These are phyloP conservation scores for Peromyscus californicus DNA, from an alignment of 2,113 vertebrate species.

Conservation along the genomic window DNA sequence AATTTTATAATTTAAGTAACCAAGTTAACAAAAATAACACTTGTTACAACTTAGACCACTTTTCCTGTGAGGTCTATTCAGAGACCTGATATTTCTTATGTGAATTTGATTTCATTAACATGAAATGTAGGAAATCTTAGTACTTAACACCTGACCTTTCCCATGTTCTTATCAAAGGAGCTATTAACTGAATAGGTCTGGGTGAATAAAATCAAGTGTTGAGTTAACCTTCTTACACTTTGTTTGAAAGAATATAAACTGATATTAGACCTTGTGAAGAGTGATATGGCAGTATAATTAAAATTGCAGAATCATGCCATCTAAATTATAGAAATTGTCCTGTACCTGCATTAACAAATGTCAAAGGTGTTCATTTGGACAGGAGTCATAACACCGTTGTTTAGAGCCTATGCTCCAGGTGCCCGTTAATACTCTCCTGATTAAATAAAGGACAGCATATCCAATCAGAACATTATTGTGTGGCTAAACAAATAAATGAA, in stretches of 20 bases:
- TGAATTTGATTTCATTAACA: conserved; percentile 47
- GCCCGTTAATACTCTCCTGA: background rate
- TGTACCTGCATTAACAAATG: conserved; percentile 24
- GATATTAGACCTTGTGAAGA: background rate
- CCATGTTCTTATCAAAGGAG: conserved; percentile 8
- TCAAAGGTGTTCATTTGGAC: background rate
- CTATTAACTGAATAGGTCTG: conserved; percentile 51
- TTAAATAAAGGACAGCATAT: background rate
- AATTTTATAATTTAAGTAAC: conserved; percentile 20
- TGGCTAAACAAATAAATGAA: background rate
- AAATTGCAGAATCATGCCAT: background rate
- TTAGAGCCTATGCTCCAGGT: background rate
- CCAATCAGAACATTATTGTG: background rate
- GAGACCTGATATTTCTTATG: background rate
- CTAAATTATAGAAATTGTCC: background rate
- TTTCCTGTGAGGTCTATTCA: background rate
- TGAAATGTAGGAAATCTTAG: background rate
- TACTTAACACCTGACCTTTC: background rate
- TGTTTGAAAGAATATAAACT: background rate
- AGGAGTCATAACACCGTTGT: background rate
- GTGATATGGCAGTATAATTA: conserved; percentile 30
- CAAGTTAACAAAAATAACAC: background rate
- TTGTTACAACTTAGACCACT: background rate
- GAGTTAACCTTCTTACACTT: background rate
- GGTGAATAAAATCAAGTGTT: conserved; percentile 22